phyloP scores from a whole-genome alignment of 37 sponge, comb jelly and placozoan genomes.

The Oscarella lobularis region DNA sequence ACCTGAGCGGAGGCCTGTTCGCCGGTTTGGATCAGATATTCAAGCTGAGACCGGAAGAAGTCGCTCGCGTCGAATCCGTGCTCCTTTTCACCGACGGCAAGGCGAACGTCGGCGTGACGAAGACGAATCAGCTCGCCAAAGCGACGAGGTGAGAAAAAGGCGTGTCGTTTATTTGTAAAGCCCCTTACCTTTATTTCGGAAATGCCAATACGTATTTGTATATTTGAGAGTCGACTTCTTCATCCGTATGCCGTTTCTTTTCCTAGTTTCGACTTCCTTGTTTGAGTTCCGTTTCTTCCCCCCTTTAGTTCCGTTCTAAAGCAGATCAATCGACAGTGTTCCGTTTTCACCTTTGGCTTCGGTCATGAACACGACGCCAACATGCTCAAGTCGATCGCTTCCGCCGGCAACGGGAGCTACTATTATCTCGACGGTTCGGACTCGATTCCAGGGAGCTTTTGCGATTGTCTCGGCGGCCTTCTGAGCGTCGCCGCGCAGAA shows the following conservation, averaged over 20 bases:
- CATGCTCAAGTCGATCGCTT: conserved; percentile 46
- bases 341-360: conserved; percentile 89
- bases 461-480: conserved; percentile 91
- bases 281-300: not conserved
- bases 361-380: conserved; percentile 75
- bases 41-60: conserved; percentile 5
- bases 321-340: conserved; percentile 69
- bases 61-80: conserved; percentile 69
- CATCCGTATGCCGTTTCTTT: too few relatives aligned
- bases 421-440: conserved; percentile 80
- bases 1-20: conserved; percentile 86
- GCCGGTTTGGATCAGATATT: conserved; percentile 66
- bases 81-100: conserved; percentile 88
- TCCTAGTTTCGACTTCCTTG: too few relatives aligned
- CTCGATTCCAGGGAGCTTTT: conserved; percentile 90
- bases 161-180: too few relatives aligned
- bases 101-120: conserved; percentile 75
- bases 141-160: conserved; percentile 60
- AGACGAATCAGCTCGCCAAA: conserved; percentile 32
- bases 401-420: conserved; percentile 80
- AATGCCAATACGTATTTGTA: not conserved
- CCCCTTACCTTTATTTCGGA: too few relatives aligned
- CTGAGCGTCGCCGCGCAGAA: conserved; percentile 92
- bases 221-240: not conserved
- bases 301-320: conserved; percentile 47